phyloP scores from a whole-genome alignment of 92 coral and sea anemone species.

The Epizoanthus stellaris region DNA sequence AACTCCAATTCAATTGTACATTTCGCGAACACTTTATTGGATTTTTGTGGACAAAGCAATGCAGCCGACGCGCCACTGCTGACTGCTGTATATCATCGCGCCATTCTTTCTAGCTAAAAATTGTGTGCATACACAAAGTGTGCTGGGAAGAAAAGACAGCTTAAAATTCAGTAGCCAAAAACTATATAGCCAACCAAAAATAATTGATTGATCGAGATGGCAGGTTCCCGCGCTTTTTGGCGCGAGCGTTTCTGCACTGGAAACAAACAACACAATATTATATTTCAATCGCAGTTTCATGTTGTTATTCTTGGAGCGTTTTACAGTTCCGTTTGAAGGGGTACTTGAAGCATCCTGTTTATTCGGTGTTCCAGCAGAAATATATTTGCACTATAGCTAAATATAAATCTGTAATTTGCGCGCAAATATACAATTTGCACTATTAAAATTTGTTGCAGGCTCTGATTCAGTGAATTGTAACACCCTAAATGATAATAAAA shows the following conservation, averaged over 20 bases:
- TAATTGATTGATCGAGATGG: not conserved
- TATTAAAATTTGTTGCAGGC: no score
- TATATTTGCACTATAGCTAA: no score
- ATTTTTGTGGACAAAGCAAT: not conserved
- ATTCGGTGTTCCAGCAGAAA: no score
- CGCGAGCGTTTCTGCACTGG: no score
- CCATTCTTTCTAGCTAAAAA: not conserved
- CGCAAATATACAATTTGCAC: no score
- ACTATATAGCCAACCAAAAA: not conserved
- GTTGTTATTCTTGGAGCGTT: not conserved
- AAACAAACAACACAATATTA: not conserved
- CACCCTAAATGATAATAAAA: constrained; percentile 28
- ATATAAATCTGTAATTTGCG: no score
- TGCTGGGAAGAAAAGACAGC: not conserved
- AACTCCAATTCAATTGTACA: constrained; percentile 29
- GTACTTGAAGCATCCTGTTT: no score
- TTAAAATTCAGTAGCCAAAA: not conserved
- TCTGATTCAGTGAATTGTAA: constrained; percentile 59
- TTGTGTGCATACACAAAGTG: not conserved
- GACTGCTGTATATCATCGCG: not conserved
- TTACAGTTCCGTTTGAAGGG: no score
- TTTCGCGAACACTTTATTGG: constrained; percentile 17
- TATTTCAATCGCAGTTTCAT: not conserved
- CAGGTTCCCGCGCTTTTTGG: constrained; percentile 30
- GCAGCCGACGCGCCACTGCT: not conserved